Percentiles rank a stretch among this genome's conserved stretches.
phyloP scores from a whole-genome alignment of 92 coral and sea anemone species.

The Epizoanthus rinbou region DNA sequence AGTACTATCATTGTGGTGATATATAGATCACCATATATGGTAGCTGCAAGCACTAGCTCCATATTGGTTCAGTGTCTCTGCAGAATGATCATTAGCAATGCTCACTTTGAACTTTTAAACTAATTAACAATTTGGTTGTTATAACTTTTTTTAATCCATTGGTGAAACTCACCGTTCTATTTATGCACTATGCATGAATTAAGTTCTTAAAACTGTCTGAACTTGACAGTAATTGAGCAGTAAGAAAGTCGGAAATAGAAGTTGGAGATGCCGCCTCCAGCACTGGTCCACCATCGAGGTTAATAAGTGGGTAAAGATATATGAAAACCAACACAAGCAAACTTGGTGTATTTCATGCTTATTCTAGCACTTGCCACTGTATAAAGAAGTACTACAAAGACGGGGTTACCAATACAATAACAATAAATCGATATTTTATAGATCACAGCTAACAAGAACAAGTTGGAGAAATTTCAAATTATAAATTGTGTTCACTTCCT shows the following conservation, averaged over 20 bases:
- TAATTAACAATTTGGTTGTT: too few relatives aligned
- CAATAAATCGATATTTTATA: not conserved
- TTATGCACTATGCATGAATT: not conserved
- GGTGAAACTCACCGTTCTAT: too few relatives aligned
- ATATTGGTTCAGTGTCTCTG: too few relatives aligned
- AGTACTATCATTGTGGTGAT: not conserved
- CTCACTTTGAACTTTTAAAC: too few relatives aligned
- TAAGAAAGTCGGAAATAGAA: slow-evolving; percentile 8
- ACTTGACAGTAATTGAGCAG: slow-evolving; percentile 14
- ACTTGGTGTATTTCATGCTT: too few relatives aligned
- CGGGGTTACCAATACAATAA: not conserved
- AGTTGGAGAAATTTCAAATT: not conserved
- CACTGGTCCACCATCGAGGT: not conserved
- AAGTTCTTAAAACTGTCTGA: not conserved
- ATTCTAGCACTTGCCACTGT: too few relatives aligned
- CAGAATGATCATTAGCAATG: too few relatives aligned
- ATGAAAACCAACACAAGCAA: not conserved
- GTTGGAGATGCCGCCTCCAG: not conserved
- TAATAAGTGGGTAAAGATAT: slow-evolving; percentile 1
- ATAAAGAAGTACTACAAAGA: too few relatives aligned
- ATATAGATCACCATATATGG: slow-evolving; percentile 33
- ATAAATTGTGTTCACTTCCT: not conserved
- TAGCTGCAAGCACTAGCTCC: not conserved
- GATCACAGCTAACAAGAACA: too few relatives aligned
- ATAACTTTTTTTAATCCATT: too few relatives aligned